Conservation (phyloP, 2,888 invertebrate genomes). For the Oscheius myriophilus region DNA sequence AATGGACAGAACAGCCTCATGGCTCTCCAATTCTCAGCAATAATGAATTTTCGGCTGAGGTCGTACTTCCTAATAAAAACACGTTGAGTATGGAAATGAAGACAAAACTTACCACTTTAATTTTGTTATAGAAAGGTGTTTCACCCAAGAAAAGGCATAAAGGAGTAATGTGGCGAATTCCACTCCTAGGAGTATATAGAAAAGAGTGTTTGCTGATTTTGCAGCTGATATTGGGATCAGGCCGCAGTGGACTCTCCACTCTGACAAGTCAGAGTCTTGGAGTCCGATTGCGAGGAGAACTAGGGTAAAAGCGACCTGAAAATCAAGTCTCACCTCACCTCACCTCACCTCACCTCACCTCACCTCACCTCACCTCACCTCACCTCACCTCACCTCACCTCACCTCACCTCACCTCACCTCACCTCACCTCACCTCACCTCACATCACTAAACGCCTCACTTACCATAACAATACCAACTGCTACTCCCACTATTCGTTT, state of each 20-base stretch:
- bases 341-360: too few relatives aligned
- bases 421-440: too few relatives aligned
- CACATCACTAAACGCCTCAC: too few relatives aligned
- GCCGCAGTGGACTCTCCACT: background rate
- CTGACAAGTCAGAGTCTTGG: too few relatives aligned
- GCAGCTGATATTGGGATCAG: background rate
- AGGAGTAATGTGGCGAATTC: background rate
- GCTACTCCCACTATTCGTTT: background rate
- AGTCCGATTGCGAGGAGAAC: too few relatives aligned
- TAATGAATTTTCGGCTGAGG: background rate
- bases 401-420: too few relatives aligned
- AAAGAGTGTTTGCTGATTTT: background rate
- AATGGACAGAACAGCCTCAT: slow-evolving; percentile 4
- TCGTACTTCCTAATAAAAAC: background rate
- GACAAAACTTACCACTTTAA: background rate
- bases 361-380: too few relatives aligned
- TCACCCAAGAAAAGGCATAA: background rate
- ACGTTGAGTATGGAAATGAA: background rate
- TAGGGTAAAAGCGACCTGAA: too few relatives aligned
- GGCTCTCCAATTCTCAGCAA: background rate
- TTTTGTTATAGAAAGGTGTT: background rate
- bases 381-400: too few relatives aligned
- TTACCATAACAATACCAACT: background rate
- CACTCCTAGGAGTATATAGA: background rate
- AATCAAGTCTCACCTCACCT: too few relatives aligned